Evolutionary conservation across 2,888 invertebrate genomes (phyloP), one percentile per base, ranked within the genome.

Genomic region (Auanema sp.): DNA sequence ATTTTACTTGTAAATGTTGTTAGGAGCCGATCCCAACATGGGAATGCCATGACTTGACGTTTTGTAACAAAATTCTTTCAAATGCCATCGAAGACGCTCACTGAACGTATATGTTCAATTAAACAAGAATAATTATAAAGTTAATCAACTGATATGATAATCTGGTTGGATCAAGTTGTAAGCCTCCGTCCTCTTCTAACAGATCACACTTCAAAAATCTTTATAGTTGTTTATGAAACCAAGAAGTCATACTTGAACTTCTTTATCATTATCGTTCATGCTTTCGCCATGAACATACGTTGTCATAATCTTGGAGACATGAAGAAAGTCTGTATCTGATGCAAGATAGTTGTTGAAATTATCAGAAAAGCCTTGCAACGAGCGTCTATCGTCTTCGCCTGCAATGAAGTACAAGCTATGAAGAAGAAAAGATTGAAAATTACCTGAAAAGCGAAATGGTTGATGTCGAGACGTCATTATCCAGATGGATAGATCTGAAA

Each of bases 41-140:
- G 79, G 79, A 21, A 79, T 77, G 2, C 79, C 79, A 60, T 79
- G 79, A 61, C 76, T 76, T 0, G 78, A 78, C n/a, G 79, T 79
- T 58, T 78, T 79, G 55, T 79, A 78, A 58, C 79, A 77, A 62
- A 79, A 79, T 33, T 79, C 76, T 60, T 75, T 72, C 24, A 79
- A 65, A 62, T 79, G 79, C 74, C 75, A 79, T 2, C 65, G 58
- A 4, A 79, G 72, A 60, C 78, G 59, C 58, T 78, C 77, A 33
- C 73, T 73, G 40, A 33, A 70, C 51, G 11, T 10, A 50, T n/a
- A 21, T 56, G 33, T 40, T 5, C 11, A 21, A 23, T 1, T 5
- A 50, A 53, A 4, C 14, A 24, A 23, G 2, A 1, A 42, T 33
- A 50, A 49, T 33, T 25, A 24, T 40, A 21, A 23, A 16, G 2